phyloP scores from a whole-genome alignment of 2,797 vertebrate genomes.

The Caiman crocodilus region DNA sequence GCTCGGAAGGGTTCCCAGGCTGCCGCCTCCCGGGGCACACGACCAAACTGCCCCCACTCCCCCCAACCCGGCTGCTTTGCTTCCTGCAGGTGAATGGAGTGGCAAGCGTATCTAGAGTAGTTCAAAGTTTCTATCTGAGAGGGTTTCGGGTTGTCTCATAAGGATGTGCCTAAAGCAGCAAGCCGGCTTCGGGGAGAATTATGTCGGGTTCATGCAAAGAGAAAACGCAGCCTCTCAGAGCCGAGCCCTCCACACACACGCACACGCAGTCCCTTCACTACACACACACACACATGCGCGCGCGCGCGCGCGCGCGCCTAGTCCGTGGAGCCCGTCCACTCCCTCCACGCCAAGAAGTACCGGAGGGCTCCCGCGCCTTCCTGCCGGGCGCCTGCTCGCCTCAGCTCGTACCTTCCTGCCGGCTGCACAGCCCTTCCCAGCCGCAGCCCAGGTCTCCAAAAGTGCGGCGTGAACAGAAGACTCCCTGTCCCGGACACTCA shows the following conservation, averaged over 20 bases:
- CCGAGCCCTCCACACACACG: no score
- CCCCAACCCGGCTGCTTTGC: background rate
- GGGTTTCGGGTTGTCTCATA: conserved; percentile 39
- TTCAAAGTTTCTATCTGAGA: conserved; percentile 55
- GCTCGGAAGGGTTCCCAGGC: no score
- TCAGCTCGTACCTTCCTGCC: conserved; percentile 42
- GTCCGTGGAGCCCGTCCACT: no score
- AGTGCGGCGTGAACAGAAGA: background rate
- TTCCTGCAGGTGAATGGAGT: background rate
- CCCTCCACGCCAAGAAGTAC: background rate
- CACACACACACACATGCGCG: background rate
- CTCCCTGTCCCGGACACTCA: background rate
- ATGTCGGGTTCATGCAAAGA: conserved; percentile 47
- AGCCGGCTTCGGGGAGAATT: conserved; percentile 42
- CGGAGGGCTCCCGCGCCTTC: background rate
- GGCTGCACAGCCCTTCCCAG: background rate
- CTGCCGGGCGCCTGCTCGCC: background rate
- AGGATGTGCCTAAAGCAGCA: conserved; percentile 54
- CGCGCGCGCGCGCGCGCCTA: background rate
- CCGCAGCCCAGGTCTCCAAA: background rate
- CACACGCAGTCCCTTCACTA: no score
- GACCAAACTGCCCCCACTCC: no score
- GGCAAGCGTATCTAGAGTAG: conserved; percentile 8
- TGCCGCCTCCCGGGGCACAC: no score
- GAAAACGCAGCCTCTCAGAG: conserved; percentile 1